Base-by-base conservation (phyloP, 2,888 invertebrate species). In the Ditylenchus weischeri region DNA sequence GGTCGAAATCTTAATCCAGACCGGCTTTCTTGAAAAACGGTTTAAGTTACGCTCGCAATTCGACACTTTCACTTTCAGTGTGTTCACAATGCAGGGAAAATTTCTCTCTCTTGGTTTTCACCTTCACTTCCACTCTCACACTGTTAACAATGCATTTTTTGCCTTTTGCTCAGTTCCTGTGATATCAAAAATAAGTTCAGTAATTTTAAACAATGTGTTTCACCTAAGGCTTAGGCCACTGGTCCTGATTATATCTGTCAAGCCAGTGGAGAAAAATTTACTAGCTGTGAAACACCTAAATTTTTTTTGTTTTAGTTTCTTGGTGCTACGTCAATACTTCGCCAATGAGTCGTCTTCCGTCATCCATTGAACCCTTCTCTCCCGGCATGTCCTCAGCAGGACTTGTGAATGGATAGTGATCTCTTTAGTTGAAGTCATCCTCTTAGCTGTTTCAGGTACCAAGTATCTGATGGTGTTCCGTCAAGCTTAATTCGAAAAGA, bases 361-460 rank as follows among this genome's bases (percentile, higher is more conserved):
- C 82, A 88, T 90, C 91, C 63, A 87, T 96, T 74, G 88, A 90
- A 0, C 88, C 89, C 75, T 98, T 94, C 85, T 87, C 88, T 77
- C 87, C 88, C 60, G 94, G 94, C 0, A 89, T 90, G 86, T 93
- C 95, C n/a, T 91, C 95, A 0, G 93, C 91, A 0, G 85, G 92
- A 36, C 86, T 98, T 63, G 89, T 98, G 75, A 98, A 98, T 86
- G 90, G 38, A 8, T 6, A 11, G 38, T 38, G 38, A 11, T 38
- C 11, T 38, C 7, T 38, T 38, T 38, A 8, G 11, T 38, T 38
- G 7, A 38, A 11, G 38, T 38, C 38, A 38, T 38, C 11, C 38
- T 38, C 7, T 38, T 38, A 38, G 7, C 11, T 38, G 38, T n/a
- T 38, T 38, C 38, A 38, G 38, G 90, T 83, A 85, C 76, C 1